These are phyloP conservation scores for Tetranychus truncatus DNA, from an alignment of 2,888 invertebrate species.

Conservation along the genomic window DNA sequence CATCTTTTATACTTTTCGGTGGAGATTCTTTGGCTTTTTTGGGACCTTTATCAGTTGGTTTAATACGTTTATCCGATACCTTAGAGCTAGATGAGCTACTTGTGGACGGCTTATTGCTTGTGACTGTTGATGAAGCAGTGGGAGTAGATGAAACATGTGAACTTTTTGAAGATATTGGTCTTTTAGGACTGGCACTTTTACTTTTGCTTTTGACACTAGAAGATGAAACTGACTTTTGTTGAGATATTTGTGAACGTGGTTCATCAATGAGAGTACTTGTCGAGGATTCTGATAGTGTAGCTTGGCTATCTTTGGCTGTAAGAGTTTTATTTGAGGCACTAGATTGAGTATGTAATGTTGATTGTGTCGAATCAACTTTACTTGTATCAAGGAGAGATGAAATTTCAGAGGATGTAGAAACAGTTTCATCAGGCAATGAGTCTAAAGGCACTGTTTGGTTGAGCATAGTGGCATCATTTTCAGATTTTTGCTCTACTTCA, in stretches of 20 bases:
- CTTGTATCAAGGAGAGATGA: neutral
- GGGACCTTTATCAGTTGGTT: neutral
- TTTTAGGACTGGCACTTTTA: neutral
- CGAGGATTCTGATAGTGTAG: neutral
- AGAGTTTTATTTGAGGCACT: neutral
- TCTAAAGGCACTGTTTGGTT: neutral
- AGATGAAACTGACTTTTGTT: neutral
- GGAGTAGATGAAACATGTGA: neutral
- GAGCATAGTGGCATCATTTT: neutral
- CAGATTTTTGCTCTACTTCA: too few relatives aligned
- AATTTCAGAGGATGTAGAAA: conserved; percentile 3
- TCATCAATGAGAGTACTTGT: neutral
- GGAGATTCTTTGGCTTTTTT: neutral
- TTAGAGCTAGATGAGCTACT: neutral
- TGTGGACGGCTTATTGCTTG: neutral
- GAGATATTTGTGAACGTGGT: neutral
- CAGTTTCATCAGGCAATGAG: neutral
- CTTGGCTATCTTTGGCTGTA: neutral
- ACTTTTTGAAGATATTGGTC: neutral
- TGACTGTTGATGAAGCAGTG: neutral
- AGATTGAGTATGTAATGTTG: neutral
- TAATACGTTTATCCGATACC: neutral
- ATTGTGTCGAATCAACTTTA: neutral
- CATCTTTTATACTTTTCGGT: neutral
- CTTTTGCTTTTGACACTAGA: neutral